These are phyloP conservation scores for Myotis planiceps DNA, from an alignment of 2,797 vertebrate genomes.

Conservation along the genomic window DNA sequence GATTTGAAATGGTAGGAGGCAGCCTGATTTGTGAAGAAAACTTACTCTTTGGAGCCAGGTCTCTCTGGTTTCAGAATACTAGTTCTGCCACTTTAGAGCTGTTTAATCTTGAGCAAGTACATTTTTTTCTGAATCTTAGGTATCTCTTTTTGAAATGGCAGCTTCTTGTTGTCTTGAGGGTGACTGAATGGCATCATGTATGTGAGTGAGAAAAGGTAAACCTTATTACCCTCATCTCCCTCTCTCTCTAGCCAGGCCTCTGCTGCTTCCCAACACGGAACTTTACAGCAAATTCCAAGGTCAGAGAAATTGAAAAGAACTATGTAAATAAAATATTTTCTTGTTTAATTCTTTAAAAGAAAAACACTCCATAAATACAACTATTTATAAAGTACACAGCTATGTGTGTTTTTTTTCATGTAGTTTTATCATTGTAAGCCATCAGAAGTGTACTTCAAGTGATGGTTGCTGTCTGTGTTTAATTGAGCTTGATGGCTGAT, in stretches of 20 bases:
- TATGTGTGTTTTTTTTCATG: background rate
- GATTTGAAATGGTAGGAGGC: background rate
- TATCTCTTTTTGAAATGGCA: background rate
- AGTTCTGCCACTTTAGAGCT: background rate
- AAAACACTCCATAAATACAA: background rate
- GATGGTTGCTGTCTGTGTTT: background rate
- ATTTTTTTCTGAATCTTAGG: background rate
- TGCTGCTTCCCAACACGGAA: background rate
- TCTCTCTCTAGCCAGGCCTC: background rate
- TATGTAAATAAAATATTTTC: background rate
- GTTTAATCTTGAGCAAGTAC: background rate
- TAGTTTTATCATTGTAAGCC: background rate
- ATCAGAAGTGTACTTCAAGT: background rate
- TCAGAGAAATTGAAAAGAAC: background rate
- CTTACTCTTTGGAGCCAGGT: background rate
- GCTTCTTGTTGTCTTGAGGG: background rate
- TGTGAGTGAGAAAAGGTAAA: background rate
- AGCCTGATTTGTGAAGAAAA: conserved; percentile 16
- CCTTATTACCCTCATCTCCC: background rate
- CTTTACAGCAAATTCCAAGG: background rate
- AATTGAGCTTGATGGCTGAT: background rate
- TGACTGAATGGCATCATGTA: background rate
- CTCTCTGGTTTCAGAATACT: background rate
- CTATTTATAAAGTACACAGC: background rate
- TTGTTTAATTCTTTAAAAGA: background rate